Base-by-base conservation (phyloP, 2,797 vertebrate species). In the Peromyscus melanophrys region DNA sequence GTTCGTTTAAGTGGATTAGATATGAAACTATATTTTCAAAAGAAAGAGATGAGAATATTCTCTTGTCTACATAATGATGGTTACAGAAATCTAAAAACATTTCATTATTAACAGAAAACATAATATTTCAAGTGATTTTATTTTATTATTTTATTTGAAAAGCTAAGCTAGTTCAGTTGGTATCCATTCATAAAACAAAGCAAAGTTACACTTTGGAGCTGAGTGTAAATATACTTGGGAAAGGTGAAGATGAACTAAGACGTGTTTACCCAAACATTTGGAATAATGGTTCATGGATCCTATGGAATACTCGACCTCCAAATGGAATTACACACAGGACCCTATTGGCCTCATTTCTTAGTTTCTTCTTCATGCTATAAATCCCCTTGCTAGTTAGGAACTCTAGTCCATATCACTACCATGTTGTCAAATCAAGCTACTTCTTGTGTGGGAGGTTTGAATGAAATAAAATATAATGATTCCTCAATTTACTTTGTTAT, bases 401-500 rank as follows among this genome's bases (percentile, higher is more conserved):
- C 97, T 96, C 76, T 75, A 82, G 87, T 91, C 57, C 4, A 49
- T 83, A 89, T 97, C 82, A 75, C 49, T 55, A 92, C 90, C 57
- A 88, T 92, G 92, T 12, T 88, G 92, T 97, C 76, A 96, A 43
- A 89, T 95, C 82, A 95, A 95, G 27, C 13, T 96, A 57, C 31
- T 31, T 57, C 14, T 95, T 14, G 77, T 95, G 34, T 57, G 92
- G 27, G 59, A 31, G 90, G 52, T 21, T 89, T 40, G 13, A 0
- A 19, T 71, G 34, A 93, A 95, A n/a, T 57, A 87, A 96, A 97
- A 96, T 49, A 4, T 73, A 95, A 97, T n/a, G 14, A 93, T 92
- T 78, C 37, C 81, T 97, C 95, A 92, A 95, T 98, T 97, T 63
- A 63, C 27, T 96, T 97, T 31, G 94, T 97, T 97, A 43, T 94